These are phyloP conservation scores for Standfussiana lucernea DNA, from an alignment of 2,888 invertebrate species.

Conservation along the genomic window DNA sequence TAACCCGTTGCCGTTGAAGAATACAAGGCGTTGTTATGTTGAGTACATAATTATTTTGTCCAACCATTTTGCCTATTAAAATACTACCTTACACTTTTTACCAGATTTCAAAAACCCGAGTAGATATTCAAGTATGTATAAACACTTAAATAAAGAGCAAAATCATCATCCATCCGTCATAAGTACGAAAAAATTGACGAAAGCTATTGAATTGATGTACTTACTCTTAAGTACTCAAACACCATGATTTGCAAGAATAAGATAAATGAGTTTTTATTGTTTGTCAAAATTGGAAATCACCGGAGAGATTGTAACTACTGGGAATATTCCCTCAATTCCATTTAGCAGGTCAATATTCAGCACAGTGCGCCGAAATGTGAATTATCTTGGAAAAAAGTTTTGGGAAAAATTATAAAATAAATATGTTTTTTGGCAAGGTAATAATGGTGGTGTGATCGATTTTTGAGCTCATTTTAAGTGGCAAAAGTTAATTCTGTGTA, in stretches of 20 bases:
- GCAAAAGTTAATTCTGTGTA: too few species aligned
- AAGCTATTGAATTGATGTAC: conserved; percentile 18
- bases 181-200: conserved; percentile 24
- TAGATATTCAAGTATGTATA: neutral
- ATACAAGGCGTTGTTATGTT: neutral
- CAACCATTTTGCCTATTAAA: neutral
- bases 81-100: too few species aligned
- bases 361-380: conserved; percentile 31
- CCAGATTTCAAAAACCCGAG: neutral
- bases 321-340: conserved; percentile 33
- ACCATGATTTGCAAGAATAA: conserved; percentile 38
- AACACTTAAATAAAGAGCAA: conserved; percentile 1
- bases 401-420: conserved; percentile 11
- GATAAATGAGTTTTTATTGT: conserved; percentile 29
- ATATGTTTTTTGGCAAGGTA: neutral
- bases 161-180: conserved; percentile 32
- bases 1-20: neutral
- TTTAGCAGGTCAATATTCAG: conserved; percentile 44
- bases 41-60: too few species aligned
- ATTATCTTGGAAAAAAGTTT: conserved; percentile 25
- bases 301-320: conserved; percentile 45
- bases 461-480: conserved; percentile 12
- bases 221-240: conserved; percentile 8
- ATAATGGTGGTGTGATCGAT: conserved; percentile 20
- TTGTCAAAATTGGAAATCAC: conserved; percentile 42